phyloP scores from a whole-genome alignment of 2,113 vertebrate genomes.

The Octodon degus region DNA sequence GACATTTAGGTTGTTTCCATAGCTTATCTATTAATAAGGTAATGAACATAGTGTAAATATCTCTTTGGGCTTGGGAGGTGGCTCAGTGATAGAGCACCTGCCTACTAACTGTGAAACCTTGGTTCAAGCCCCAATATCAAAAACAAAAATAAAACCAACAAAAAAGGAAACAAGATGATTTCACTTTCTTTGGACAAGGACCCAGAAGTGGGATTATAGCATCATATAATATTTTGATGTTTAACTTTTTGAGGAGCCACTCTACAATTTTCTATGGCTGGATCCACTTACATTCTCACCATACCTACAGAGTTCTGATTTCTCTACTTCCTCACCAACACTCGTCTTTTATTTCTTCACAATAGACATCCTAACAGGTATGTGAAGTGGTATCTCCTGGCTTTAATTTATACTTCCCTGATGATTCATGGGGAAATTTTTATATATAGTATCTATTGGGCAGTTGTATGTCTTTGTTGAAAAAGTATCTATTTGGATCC shows the following conservation, averaged over 20 bases:
- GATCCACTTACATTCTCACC: background rate
- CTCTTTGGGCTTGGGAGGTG: background rate
- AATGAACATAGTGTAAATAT: background rate
- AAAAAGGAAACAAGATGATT: background rate
- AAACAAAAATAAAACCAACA: background rate
- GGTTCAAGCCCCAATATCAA: background rate
- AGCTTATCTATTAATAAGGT: background rate
- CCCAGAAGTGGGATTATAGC: background rate
- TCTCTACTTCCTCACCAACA: background rate
- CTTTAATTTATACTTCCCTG: background rate
- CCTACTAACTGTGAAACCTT: background rate
- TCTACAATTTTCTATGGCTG: background rate
- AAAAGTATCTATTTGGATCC: background rate
- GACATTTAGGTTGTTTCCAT: background rate
- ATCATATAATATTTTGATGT: background rate
- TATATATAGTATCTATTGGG: background rate
- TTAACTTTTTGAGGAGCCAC: background rate
- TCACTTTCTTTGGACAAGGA: background rate
- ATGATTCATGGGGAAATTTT: background rate
- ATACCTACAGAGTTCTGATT: background rate
- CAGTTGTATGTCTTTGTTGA: background rate
- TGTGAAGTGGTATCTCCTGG: background rate
- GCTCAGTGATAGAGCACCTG: background rate
- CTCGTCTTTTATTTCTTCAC: background rate
- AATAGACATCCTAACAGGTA: background rate